Percentiles rank a stretch among this genome's conserved stretches.
Evolutionary conservation across 2,113 vertebrate genomes (phyloP).

Genomic region (Terrapene triunguis): DNA sequence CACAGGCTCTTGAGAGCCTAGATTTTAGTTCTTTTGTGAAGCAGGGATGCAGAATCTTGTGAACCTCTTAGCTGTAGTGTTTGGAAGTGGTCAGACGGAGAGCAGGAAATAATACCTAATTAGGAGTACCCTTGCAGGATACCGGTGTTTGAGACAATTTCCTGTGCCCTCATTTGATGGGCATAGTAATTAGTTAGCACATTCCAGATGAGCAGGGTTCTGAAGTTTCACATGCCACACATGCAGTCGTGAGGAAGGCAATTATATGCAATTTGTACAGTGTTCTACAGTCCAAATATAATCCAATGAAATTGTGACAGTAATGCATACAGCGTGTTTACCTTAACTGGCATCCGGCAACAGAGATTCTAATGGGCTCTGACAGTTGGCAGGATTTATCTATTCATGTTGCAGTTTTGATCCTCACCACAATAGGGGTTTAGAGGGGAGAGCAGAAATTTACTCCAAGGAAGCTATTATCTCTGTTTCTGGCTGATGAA

Average conservation of each 20-base stretch:
- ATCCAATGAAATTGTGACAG: constrained; percentile 58
- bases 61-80: constrained; percentile 49
- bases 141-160: constrained; percentile 72
- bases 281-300: constrained; percentile 74
- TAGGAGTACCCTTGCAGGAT: constrained; percentile 70
- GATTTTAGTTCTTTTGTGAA: constrained; percentile 21
- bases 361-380: constrained; percentile 58
- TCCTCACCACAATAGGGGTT: constrained; percentile 4
- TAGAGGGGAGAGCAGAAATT: constrained; percentile 44
- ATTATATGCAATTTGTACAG: constrained; percentile 75
- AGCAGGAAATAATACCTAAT: constrained; percentile 75
- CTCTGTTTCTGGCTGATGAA: constrained; percentile 33
- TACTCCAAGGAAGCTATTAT: constrained; percentile 52
- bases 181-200: constrained; percentile 76
- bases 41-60: neutral
- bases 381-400: constrained; percentile 64
- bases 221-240: constrained; percentile 73
- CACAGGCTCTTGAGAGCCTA: neutral
- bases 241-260: constrained; percentile 65
- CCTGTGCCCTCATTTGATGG: constrained; percentile 70
- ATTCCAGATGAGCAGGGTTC: constrained; percentile 78
- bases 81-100: constrained; percentile 64
- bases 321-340: constrained; percentile 58
- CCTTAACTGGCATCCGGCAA: constrained; percentile 61
- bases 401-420: constrained; percentile 60